These are phyloP conservation scores for Phrynosoma platyrhinos DNA, from an alignment of 2,113 vertebrate genomes.

Conservation along the genomic window DNA sequence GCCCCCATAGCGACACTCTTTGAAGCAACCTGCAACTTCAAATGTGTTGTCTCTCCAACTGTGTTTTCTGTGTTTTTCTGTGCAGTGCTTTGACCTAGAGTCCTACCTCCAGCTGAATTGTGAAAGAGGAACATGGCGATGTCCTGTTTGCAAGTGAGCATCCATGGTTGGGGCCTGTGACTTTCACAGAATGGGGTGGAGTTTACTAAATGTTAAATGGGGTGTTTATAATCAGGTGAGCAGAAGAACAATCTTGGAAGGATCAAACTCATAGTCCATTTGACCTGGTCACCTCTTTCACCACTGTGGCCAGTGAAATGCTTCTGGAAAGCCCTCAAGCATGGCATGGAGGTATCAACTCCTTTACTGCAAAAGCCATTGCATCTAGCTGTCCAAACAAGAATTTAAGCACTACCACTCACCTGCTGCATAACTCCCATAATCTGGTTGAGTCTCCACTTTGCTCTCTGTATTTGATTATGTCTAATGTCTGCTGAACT, in stretches of 20 bases:
- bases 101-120: slow-evolving; percentile 87
- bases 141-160: slow-evolving; percentile 83
- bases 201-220: not conserved
- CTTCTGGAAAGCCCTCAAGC: not conserved
- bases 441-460: not conserved
- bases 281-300: not conserved
- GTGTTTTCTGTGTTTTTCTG: not conserved
- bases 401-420: not conserved
- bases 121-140: slow-evolving; percentile 87
- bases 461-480: not conserved
- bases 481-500: not conserved
- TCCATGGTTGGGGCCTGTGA: fast-evolving
- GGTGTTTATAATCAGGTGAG: not conserved
- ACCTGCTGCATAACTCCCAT: not conserved
- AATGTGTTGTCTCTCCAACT: fast-evolving
- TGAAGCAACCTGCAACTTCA: not conserved
- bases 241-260: not conserved
- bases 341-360: not conserved
- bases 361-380: not conserved
- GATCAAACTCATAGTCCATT: not conserved
- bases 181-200: not conserved
- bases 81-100: slow-evolving; percentile 90
- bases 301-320: not conserved
- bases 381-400: not conserved
- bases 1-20: not conserved